A percentile compares a stretch with the other conserved stretches of the same genome.
phyloP scores from a whole-genome alignment of 1,140 invertebrate species.

The Phymorhynchus buccinoides region DNA sequence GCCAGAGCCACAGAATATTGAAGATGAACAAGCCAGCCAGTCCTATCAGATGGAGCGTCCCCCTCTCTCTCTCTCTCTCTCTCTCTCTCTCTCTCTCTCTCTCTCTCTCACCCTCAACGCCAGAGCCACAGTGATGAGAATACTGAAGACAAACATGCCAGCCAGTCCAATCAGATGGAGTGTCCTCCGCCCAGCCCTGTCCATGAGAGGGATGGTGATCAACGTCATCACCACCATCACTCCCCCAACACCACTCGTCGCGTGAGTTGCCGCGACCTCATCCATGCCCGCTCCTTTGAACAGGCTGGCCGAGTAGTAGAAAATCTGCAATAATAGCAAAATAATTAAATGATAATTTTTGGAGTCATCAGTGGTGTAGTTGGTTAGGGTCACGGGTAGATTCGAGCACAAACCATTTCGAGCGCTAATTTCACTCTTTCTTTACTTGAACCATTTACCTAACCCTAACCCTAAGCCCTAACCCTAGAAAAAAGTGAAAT shows the following conservation, averaged over 20 bases:
- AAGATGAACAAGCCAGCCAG: no score
- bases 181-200: slow-evolving; percentile 82
- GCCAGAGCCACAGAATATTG: slow-evolving; percentile 80
- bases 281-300: slow-evolving; percentile 82
- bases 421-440: no score
- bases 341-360: no score
- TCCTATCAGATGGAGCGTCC: no score
- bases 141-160: slow-evolving; percentile 90
- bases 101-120: slow-evolving; percentile 82
- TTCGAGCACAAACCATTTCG: no score
- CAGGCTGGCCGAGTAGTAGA: slow-evolving; percentile 90
- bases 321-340: slow-evolving; percentile 71
- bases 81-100: slow-evolving; percentile 59
- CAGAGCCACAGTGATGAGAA: slow-evolving; percentile 92
- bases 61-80: no score
- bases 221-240: slow-evolving; percentile 72
- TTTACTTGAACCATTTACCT: no score
- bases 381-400: no score
- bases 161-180: slow-evolving; percentile 83
- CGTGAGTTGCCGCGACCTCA: slow-evolving; percentile 79
- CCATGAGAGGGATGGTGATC: slow-evolving; percentile 74
- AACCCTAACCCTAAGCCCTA: no score
- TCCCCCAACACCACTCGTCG: slow-evolving; percentile 85
- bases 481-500: no score
- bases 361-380: no score